Base-by-base conservation (phyloP, 2,888 invertebrate species). In the Sesia apiformis region DNA sequence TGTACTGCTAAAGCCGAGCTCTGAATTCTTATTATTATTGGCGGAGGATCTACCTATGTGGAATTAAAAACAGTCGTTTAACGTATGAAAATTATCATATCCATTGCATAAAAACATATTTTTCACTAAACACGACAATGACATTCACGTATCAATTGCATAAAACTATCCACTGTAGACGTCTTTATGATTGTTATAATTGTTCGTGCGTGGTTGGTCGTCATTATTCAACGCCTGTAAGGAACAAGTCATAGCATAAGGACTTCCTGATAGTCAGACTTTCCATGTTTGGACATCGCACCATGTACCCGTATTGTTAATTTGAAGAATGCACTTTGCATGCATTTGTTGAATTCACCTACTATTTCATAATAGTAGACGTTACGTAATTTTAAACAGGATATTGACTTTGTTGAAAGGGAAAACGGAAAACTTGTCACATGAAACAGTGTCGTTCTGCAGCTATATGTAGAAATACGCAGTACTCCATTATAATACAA, bases 261-360 rank as follows among this genome's bases (percentile, higher is more conserved):
- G 71, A 74, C 72, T 76, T 78, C 77, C 79, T 73, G 8, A 39
- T 52, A 60, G 63, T 60, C 64, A 62, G 62, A 57, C 60, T 63
- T 71, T 63, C 76, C 73, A 66, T 72, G 55, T 71, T 72, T 54
- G 70, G 64, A 57, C 54, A 57, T 7, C 54, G 58, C 58, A 50
- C 57, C 61, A 59, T 56, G 57, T 58, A 56, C 57, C 57, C 54
- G 57, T 57, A 62, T 66, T 63, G 64, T 70, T 57, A 56, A 56
- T 39, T 39, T 55, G 43, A 52, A 40, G 55, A 55, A 52, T 53
- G 42, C 51, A 41, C 39, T 50, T 52, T 54, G 46, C 50, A 41
- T 46, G 43, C 43, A 43, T 43, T 43, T 8, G 43, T 43, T 43
- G 46, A n/a, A 46, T 23, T 23, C 23, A 23, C 23, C 23, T 23